Conservation (phyloP, 1,140 invertebrate species). For the Geopemphigus sp. region DNA sequence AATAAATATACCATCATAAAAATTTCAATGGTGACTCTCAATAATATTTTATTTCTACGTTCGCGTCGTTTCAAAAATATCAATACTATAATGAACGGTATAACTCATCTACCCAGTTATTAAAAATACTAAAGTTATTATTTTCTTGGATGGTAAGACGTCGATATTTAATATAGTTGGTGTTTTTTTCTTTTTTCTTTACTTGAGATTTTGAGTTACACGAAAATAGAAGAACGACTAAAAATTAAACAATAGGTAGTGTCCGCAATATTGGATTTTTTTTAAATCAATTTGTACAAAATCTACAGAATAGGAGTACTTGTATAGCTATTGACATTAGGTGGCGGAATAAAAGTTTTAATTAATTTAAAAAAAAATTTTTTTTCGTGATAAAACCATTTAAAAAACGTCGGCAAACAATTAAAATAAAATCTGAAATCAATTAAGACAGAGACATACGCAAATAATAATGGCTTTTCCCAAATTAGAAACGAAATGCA, state of each 20-base stretch:
- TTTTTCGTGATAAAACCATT: not conserved
- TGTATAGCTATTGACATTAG: not conserved
- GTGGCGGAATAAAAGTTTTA: not conserved
- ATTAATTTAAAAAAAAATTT: not conserved
- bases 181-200: not conserved
- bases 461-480: slow-evolving; percentile 4
- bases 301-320: not conserved
- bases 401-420: not conserved
- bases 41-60: no score
- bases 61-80: no score
- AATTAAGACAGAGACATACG: slow-evolving; percentile 13
- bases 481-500: slow-evolving; percentile 1
- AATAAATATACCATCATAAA: no score
- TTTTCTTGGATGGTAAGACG: no score
- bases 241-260: no score
- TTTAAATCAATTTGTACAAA: no score
- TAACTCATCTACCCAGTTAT: no score
- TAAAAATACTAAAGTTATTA: no score
- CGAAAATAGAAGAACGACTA: not conserved
- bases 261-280: no score
- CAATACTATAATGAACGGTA: no score
- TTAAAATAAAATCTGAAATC: slow-evolving; percentile 26
- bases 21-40: no score
- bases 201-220: not conserved
- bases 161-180: not conserved